Evolutionary conservation across 2,113 vertebrate genomes (phyloP).

Genomic region (Xenopus laevis): DNA sequence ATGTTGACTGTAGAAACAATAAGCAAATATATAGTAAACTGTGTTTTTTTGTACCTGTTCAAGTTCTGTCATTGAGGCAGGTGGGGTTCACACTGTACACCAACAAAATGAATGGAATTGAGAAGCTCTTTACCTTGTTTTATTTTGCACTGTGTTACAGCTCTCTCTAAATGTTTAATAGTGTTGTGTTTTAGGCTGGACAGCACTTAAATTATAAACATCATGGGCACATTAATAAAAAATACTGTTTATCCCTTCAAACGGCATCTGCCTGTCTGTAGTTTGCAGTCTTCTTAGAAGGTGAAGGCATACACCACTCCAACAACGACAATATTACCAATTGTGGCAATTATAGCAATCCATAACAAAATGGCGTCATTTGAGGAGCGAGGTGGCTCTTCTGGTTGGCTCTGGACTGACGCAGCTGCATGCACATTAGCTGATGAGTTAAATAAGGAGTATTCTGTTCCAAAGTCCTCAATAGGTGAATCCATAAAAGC

Average conservation of each 20-base stretch:
- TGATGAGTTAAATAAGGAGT: conserved; percentile 94
- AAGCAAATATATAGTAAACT: conserved; percentile 47
- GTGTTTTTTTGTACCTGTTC: conserved; percentile 23
- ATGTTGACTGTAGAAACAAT: conserved; percentile 51
- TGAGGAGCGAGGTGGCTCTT: conserved; percentile 82
- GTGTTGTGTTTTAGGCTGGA: conserved; percentile 18
- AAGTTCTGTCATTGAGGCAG: neutral
- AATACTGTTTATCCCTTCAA: conserved; percentile 32
- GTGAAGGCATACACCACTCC: conserved; percentile 95
- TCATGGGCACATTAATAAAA: conserved; percentile 25
- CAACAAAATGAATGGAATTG: neutral
- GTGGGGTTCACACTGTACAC: neutral
- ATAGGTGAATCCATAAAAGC: conserved; percentile 96
- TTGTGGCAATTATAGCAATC: conserved; percentile 95
- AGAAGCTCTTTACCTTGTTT: conserved; percentile 12
- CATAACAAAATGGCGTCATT: conserved; percentile 92
- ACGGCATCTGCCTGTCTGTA: neutral
- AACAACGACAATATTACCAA: conserved; percentile 96
- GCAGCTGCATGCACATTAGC: conserved; percentile 82
- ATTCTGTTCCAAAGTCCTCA: conserved; percentile 90
- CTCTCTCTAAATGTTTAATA: conserved; percentile 26
- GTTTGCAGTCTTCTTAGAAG: conserved; percentile 70
- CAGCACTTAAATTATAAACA: conserved; percentile 34
- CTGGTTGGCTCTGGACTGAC: conserved; percentile 70
- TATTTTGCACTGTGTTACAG: conserved; percentile 1